Percentiles rank a stretch among this genome's conserved stretches.
Evolutionary conservation across 2,888 invertebrate genomes (phyloP).

Genomic region (Xylocampa areola): DNA sequence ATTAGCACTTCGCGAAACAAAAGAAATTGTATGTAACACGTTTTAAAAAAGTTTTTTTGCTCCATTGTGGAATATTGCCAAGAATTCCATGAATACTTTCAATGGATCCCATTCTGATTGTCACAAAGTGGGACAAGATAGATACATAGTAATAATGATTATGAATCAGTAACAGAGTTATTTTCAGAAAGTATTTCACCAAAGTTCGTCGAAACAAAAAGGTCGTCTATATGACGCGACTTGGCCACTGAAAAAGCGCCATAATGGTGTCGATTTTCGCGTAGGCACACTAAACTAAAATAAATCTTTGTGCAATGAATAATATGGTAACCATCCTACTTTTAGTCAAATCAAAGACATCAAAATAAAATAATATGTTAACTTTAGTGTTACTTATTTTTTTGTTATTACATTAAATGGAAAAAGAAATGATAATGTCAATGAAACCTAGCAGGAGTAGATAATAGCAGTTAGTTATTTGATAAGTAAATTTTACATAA

Average conservation of each 20-base stretch:
- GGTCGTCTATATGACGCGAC: background rate
- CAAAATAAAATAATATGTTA: too few species aligned
- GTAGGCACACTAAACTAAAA: too few species aligned
- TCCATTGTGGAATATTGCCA: conserved; percentile 51
- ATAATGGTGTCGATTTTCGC: too few species aligned
- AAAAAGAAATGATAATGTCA: too few species aligned
- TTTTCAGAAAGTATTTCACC: conserved; percentile 25
- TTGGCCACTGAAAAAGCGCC: background rate
- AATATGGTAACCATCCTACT: too few species aligned
- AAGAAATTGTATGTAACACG: conserved; percentile 37
- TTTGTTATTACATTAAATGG: too few species aligned
- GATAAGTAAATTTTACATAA: too few species aligned
- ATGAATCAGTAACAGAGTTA: conserved; percentile 18
- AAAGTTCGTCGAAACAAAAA: background rate
- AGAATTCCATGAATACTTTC: conserved; percentile 50
- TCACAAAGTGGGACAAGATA: conserved; percentile 56
- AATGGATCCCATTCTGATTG: conserved; percentile 54
- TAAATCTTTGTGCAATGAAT: too few species aligned
- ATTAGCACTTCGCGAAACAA: conserved; percentile 47
- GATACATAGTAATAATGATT: conserved; percentile 34
- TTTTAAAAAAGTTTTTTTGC: conserved; percentile 35
- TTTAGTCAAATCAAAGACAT: too few species aligned
- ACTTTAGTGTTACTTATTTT: too few species aligned
- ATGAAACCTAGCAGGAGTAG: too few species aligned
- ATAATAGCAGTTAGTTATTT: too few species aligned